Evolutionary conservation across 1,140 invertebrate species (phyloP).

Genomic region (Zaprionus nigranus): DNA sequence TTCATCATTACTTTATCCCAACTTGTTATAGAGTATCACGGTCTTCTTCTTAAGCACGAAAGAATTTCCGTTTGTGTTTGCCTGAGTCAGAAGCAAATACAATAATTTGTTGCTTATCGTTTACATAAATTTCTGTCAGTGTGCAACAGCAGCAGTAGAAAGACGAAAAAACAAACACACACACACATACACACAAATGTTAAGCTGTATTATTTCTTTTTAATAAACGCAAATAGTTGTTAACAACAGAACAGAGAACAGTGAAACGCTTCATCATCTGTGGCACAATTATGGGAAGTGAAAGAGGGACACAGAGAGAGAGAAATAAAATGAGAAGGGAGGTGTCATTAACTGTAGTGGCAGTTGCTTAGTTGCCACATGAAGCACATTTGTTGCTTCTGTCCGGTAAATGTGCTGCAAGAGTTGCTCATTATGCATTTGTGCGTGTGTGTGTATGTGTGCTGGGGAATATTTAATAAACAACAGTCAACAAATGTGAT

Average conservation of each 20-base stretch:
- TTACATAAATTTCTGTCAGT: slow-evolving; percentile 68
- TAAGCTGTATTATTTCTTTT: slow-evolving; percentile 69
- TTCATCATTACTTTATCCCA: background rate
- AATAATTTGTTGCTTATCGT: slow-evolving; percentile 61
- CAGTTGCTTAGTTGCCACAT: slow-evolving; percentile 44
- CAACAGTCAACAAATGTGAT: slow-evolving; percentile 38
- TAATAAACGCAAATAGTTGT: slow-evolving; percentile 72
- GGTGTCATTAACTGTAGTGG: slow-evolving; percentile 44
- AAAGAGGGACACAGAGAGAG: background rate
- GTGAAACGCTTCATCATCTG: slow-evolving; percentile 67
- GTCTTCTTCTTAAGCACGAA: background rate
- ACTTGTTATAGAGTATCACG: slow-evolving; percentile 19
- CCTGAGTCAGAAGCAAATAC: slow-evolving; percentile 29
- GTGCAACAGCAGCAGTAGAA: slow-evolving; percentile 5
- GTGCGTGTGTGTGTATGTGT: slow-evolving; percentile 6
- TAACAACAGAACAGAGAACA: slow-evolving; percentile 14
- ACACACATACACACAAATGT: background rate
- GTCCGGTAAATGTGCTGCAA: slow-evolving; percentile 67
- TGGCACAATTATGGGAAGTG: slow-evolving; percentile 28
- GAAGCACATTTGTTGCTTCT: slow-evolving; percentile 42
- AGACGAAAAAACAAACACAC: slow-evolving; percentile 5
- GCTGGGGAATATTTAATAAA: slow-evolving; percentile 69
- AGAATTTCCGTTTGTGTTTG: background rate
- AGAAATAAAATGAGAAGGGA: background rate
- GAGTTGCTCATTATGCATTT: slow-evolving; percentile 38